Percentiles rank a stretch among this genome's conserved stretches.
Evolutionary conservation across 2,797 vertebrate species (phyloP).

Genomic region (Helarctos malayanus): DNA sequence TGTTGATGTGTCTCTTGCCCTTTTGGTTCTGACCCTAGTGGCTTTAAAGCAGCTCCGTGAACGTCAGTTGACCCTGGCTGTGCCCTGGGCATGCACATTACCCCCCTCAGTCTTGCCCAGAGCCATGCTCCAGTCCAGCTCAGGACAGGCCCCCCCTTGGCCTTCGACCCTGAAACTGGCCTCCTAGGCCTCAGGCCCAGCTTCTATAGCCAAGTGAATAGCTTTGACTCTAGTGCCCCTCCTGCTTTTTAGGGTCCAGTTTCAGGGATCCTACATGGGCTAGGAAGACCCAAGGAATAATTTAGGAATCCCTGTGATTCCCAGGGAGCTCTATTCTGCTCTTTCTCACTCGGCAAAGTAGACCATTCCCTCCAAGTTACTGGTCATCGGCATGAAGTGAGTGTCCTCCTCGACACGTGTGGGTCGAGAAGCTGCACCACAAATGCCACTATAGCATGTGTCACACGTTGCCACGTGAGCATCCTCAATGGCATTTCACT

Average conservation of each 20-base stretch:
- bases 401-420: not conserved
- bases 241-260: not conserved
- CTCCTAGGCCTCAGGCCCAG: not conserved
- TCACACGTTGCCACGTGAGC: not conserved
- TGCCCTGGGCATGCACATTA: not conserved
- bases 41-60: not conserved
- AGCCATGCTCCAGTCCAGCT: not conserved
- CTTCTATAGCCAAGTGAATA: not conserved
- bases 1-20: not conserved
- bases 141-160: not conserved
- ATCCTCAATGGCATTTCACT: not conserved
- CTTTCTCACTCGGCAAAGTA: not conserved
- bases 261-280: not conserved
- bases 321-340: not conserved
- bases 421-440: not conserved
- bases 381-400: not conserved
- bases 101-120: not conserved
- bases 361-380: not conserved
- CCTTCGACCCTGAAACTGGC: not conserved
- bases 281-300: not conserved
- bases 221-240: not conserved
- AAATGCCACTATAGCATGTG: not conserved
- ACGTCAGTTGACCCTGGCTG: not conserved
- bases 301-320: not conserved
- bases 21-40: not conserved